These are phyloP conservation scores for Beroe ovata DNA, from an alignment of 37 sponge, comb jelly and placozoan genomes.

Conservation along the genomic window DNA sequence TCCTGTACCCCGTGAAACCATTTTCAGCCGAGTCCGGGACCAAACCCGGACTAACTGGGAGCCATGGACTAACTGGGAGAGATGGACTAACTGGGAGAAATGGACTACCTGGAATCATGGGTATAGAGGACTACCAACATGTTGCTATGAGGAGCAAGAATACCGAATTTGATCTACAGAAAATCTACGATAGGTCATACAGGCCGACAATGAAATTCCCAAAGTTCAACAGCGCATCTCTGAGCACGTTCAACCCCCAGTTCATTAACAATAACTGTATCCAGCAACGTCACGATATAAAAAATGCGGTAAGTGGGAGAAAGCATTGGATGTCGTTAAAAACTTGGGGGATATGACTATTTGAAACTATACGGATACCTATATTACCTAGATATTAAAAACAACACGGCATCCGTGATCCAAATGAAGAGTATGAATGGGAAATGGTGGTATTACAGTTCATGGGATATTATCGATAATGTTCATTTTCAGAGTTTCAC, in stretches of 20 bases:
- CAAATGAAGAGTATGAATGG: too few relatives aligned
- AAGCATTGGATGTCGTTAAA: too few relatives aligned
- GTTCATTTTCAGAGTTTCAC: too few relatives aligned
- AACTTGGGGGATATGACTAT: too few relatives aligned
- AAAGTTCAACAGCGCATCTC: background rate
- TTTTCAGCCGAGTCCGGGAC: background rate
- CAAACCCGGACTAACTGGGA: background rate
- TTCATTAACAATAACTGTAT: slow-evolving; percentile 36
- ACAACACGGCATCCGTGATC: too few relatives aligned
- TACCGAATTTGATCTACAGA: background rate
- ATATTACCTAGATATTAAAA: too few relatives aligned
- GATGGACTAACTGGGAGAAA: too few relatives aligned
- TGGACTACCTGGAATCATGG: background rate
- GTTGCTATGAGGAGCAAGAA: background rate
- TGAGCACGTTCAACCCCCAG: slow-evolving; percentile 28
- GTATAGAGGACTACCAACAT: slow-evolving; percentile 38
- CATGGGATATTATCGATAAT: too few relatives aligned
- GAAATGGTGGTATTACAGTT: too few relatives aligned
- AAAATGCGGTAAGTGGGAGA: background rate
- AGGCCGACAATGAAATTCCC: slow-evolving; percentile 3
- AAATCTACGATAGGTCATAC: slow-evolving; percentile 2
- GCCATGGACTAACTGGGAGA: too few relatives aligned
- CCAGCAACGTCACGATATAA: background rate
- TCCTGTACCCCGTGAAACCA: background rate
- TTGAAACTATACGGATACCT: too few relatives aligned